These are phyloP conservation scores for Eremophila alpestris DNA, from an alignment of 2,797 vertebrate species.

Conservation along the genomic window DNA sequence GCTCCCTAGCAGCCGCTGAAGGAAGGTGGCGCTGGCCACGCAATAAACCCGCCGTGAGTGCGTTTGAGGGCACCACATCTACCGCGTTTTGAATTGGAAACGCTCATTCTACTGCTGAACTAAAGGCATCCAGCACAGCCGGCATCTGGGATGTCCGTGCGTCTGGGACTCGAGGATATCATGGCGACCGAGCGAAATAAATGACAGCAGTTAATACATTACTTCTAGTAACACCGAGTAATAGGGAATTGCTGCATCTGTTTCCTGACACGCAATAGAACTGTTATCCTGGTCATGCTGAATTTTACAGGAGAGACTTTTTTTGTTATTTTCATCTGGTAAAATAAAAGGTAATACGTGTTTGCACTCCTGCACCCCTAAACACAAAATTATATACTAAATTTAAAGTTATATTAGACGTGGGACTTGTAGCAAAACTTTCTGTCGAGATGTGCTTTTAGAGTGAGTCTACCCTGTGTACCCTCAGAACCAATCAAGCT, in stretches of 20 bases:
- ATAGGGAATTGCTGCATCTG: background rate
- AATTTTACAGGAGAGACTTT: background rate
- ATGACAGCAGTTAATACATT: rapidly evolving
- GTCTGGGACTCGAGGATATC: background rate
- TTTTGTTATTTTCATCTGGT: background rate
- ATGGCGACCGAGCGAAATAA: no score
- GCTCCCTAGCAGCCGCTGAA: rapidly evolving
- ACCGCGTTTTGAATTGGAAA: rapidly evolving
- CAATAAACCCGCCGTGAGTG: rapidly evolving
- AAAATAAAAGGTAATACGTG: background rate
- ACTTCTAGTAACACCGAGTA: background rate
- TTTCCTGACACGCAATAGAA: background rate
- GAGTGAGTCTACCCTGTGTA: background rate
- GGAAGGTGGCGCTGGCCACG: rapidly evolving
- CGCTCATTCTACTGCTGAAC: rapidly evolving
- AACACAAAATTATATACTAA: background rate
- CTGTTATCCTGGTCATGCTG: rapidly evolving
- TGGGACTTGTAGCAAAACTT: background rate
- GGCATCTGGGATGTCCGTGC: rapidly evolving
- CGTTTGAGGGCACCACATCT: rapidly evolving
- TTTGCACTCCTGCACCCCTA: background rate
- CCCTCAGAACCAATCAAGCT: background rate
- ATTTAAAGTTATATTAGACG: background rate
- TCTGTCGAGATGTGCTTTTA: background rate
- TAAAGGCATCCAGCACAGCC: background rate